A percentile compares a stretch with the other conserved stretches of the same genome.
Evolutionary conservation across 2,113 vertebrate species (phyloP).

Genomic region (Xiphias gladius): DNA sequence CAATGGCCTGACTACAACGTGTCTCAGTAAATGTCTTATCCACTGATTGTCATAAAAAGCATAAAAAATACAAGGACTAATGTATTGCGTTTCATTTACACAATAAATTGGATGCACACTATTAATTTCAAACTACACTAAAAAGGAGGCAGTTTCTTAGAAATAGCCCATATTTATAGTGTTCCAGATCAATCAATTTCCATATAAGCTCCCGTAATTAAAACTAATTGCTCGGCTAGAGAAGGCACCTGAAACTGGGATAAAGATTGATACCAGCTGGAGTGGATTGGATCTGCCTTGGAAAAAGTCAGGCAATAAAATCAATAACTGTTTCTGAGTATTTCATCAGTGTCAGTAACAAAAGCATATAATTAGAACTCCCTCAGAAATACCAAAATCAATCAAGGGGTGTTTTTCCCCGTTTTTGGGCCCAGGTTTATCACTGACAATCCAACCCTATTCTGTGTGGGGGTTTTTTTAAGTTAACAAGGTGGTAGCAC

Average conservation of each 20-base stretch:
- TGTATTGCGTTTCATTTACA: not conserved
- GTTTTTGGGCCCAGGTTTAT: conserved; percentile 4
- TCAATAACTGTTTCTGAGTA: conserved; percentile 74
- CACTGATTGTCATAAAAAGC: not conserved
- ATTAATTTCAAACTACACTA: not conserved
- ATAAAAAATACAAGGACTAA: not conserved
- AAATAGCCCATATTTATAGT: conserved; percentile 30
- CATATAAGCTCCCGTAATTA: conserved; percentile 68
- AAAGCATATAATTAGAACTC: conserved; percentile 73
- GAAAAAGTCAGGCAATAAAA: conserved; percentile 56
- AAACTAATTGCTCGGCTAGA: conserved; percentile 70
- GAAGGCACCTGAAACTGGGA: conserved; percentile 60
- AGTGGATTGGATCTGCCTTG: conserved; percentile 54
- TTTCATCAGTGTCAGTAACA: conserved; percentile 75
- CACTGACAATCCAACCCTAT: conserved; percentile 41
- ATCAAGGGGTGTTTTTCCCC: conserved; percentile 53
- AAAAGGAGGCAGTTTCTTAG: conserved; percentile 3
- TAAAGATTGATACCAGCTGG: conserved; percentile 70
- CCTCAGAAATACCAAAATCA: conserved; percentile 71
- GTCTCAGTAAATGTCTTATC: not conserved
- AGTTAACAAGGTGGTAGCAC: conserved; percentile 51
- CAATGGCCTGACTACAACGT: not conserved
- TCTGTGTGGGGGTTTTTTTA: conserved; percentile 48
- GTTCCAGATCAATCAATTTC: conserved; percentile 68
- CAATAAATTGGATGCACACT: not conserved